Base-by-base conservation (phyloP, 2,797 vertebrate genomes). In the Siniperca scherzeri region DNA sequence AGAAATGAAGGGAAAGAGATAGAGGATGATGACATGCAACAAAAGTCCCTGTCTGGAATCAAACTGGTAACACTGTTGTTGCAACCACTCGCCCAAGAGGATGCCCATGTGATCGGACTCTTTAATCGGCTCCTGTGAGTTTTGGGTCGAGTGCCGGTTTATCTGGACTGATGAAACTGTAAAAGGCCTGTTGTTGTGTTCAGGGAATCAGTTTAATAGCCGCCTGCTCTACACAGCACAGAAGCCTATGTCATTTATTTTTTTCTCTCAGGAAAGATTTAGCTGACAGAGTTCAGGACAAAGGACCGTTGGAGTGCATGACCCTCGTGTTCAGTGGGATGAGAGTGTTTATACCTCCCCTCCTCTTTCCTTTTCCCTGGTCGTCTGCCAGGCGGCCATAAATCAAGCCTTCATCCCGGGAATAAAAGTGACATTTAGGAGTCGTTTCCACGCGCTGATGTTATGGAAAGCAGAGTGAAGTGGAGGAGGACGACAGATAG, bases 371-470 rank as follows among this genome's bases (percentile, higher is more conserved):
- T 33, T 44, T 56, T 48, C 69, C 44, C 65, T 92, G 84, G 90
- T 62, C 7, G 0, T 65, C 69, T 81, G 90, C 94, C 93, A 91
- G 44, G 44, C 48, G 6, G 22, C 76, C 68, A 94, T 94, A 93
- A 94, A 91, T 95, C 91, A 68, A 61, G 79, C 88, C 81, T 95
- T 95, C 91, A 92, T 94, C 80, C 76, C 33, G 14, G 57, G 85
- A 84, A 87, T 87, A 87, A 83, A 67, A 81, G 89, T 95, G 95
- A 95, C 95, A 95, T 96, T 96, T 95, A 87, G 69, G 75, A 80
- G 77, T 74, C n/a, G 73, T 88, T 93, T 94, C 85, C 91, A 90
- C 46, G 42, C 81, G 42, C 83, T 93, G 94, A 93, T 89, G 92
- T 86, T 85, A 89, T 94, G 93, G 92, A 94, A 91, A 92, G 86